Evolutionary conservation across 2,888 invertebrate species (phyloP).

Genomic region (Sminthurides aquaticus): DNA sequence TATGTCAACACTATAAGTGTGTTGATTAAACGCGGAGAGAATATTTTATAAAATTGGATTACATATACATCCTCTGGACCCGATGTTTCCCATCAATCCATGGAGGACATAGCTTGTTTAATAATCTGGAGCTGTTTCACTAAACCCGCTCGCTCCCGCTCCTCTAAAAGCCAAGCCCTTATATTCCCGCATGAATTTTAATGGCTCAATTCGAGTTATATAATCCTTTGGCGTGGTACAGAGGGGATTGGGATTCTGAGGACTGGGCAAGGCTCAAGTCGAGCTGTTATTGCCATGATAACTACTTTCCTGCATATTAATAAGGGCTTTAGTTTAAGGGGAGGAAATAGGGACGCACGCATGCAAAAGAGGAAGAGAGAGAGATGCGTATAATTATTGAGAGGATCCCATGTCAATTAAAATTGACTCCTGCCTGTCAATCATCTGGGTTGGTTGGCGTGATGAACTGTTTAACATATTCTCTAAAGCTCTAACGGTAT

Average conservation of each 20-base stretch:
- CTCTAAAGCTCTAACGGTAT: neutral
- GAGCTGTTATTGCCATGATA: too few species aligned
- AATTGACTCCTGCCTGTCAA: conserved; percentile 4
- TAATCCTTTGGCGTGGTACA: too few species aligned
- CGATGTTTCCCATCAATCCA: too few species aligned
- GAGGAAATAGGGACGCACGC: neutral
- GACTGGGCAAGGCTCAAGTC: too few species aligned
- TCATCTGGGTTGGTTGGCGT: conserved; percentile 1
- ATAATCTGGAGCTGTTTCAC: too few species aligned
- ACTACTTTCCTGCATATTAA: neutral
- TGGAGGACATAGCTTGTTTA: too few species aligned
- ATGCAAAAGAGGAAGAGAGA: neutral
- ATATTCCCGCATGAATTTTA: neutral
- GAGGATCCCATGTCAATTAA: conserved; percentile 4
- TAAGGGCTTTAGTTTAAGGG: too few species aligned
- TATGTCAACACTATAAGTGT: neutral
- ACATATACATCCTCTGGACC: too few species aligned
- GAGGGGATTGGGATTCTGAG: too few species aligned
- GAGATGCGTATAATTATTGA: neutral
- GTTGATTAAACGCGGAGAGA: neutral
- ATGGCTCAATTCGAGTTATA: neutral
- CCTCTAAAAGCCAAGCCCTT: too few species aligned
- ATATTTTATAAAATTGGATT: neutral
- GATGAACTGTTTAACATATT: conserved; percentile 7
- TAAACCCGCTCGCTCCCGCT: too few species aligned